phyloP scores from a whole-genome alignment of 2,888 invertebrate genomes.

The Folsomia candida region DNA sequence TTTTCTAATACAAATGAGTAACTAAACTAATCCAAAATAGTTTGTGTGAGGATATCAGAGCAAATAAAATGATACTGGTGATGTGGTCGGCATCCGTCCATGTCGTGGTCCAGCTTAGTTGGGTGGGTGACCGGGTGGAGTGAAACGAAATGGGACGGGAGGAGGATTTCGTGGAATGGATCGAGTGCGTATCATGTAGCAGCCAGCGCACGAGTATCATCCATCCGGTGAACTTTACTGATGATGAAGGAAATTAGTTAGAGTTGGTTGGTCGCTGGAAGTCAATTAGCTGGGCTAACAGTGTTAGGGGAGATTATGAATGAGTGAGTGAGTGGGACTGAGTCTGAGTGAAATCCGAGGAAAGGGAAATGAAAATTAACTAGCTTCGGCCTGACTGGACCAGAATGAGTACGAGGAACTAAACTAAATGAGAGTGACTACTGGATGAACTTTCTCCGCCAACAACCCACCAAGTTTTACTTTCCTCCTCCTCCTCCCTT shows the following conservation, averaged over 20 bases:
- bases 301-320: slow-evolving; percentile 15
- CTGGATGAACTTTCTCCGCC: slow-evolving; percentile 8
- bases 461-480: too few relatives aligned
- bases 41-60: background rate
- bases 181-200: background rate
- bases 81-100: too few relatives aligned
- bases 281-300: slow-evolving; percentile 19
- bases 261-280: slow-evolving; percentile 16
- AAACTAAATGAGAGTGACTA: background rate
- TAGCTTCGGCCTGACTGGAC: slow-evolving; percentile 12
- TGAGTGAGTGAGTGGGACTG: slow-evolving; percentile 9
- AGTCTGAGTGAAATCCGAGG: slow-evolving; percentile 11
- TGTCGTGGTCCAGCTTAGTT: too few relatives aligned
- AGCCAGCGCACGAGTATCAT: too few relatives aligned
- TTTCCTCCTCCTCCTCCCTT: background rate
- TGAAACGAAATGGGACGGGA: background rate
- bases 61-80: too few relatives aligned
- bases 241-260: slow-evolving; percentile 9
- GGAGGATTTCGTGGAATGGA: background rate
- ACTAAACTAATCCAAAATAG: background rate
- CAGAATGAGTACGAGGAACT: background rate
- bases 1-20: background rate
- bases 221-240: slow-evolving; percentile 4
- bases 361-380: slow-evolving; percentile 20
- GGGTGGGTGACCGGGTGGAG: too few relatives aligned